These are phyloP conservation scores for Hapalemur alaotrensis DNA, from an alignment of 2,797 vertebrate genomes.

Conservation along the genomic window DNA sequence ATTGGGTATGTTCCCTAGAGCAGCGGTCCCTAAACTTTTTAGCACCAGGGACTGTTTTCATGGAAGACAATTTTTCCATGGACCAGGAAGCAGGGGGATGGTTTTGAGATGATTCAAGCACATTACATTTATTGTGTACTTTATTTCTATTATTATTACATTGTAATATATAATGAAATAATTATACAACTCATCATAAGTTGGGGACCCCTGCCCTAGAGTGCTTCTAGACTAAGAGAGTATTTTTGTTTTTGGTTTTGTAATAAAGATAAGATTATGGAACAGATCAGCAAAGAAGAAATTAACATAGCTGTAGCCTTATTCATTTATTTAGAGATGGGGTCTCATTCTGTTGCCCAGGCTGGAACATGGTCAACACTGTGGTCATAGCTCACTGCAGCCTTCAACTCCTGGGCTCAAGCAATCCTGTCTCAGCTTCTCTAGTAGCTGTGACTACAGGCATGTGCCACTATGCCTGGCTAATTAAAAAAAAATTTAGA, in stretches of 20 bases:
- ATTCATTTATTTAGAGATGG: not conserved
- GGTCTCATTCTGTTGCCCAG: not conserved
- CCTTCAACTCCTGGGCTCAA: not conserved
- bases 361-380: not conserved
- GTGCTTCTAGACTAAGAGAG: not conserved
- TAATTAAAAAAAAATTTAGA: not conserved
- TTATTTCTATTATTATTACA: too few species aligned
- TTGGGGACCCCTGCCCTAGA: not conserved
- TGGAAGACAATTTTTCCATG: too few species aligned
- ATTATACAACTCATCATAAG: too few species aligned
- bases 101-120: too few species aligned
- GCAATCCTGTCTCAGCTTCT: not conserved
- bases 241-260: not conserved
- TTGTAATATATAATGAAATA: too few species aligned
- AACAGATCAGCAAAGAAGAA: slow-evolving; percentile 34
- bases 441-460: not conserved
- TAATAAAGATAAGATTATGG: not conserved
- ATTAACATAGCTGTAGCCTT: not conserved
- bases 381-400: not conserved
- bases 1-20: not conserved
- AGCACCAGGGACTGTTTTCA: too few species aligned
- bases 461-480: not conserved
- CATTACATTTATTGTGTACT: too few species aligned
- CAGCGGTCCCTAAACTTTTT: too few species aligned
- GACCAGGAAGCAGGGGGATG: too few species aligned